These are phyloP conservation scores for Bryconaethiops microstoma DNA, from an alignment of 2,797 vertebrate species.

Conservation along the genomic window DNA sequence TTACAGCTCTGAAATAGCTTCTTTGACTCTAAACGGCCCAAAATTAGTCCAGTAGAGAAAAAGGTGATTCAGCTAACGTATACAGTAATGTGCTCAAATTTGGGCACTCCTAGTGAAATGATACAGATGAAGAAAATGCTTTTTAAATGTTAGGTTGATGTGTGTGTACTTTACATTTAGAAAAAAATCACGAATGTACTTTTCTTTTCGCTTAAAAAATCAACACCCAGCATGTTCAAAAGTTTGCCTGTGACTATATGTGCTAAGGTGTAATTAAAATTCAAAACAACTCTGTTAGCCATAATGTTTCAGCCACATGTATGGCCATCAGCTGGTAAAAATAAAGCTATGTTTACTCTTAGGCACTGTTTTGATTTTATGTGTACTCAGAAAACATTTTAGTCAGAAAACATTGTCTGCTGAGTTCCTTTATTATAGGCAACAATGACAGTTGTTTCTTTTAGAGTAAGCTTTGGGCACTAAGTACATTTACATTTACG, in stretches of 20 bases:
- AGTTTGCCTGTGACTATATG: too few relatives aligned
- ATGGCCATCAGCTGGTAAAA: neutral
- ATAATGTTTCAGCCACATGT: neutral
- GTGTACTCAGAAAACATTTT: neutral
- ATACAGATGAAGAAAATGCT: too few relatives aligned
- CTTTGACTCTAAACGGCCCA: slow-evolving; percentile 13
- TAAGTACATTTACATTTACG: too few relatives aligned
- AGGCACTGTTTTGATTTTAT: neutral
- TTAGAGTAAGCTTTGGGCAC: neutral
- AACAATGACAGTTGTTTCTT: neutral
- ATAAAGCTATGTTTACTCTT: neutral
- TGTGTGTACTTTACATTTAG: too few relatives aligned
- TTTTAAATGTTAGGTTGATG: too few relatives aligned
- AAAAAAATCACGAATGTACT: too few relatives aligned
- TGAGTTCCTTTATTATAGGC: neutral
- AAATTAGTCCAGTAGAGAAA: neutral
- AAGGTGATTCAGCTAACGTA: neutral
- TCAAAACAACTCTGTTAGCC: too few relatives aligned
- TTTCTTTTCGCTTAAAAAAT: too few relatives aligned
- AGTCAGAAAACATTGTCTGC: neutral
- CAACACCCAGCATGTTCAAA: too few relatives aligned
- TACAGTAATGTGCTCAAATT: too few relatives aligned
- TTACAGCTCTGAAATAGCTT: slow-evolving; percentile 32
- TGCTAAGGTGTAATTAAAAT: too few relatives aligned
- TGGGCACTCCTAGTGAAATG: too few relatives aligned